Conservation (phyloP, 2,797 vertebrate species). For the Limnodromus scolopaceus region DNA sequence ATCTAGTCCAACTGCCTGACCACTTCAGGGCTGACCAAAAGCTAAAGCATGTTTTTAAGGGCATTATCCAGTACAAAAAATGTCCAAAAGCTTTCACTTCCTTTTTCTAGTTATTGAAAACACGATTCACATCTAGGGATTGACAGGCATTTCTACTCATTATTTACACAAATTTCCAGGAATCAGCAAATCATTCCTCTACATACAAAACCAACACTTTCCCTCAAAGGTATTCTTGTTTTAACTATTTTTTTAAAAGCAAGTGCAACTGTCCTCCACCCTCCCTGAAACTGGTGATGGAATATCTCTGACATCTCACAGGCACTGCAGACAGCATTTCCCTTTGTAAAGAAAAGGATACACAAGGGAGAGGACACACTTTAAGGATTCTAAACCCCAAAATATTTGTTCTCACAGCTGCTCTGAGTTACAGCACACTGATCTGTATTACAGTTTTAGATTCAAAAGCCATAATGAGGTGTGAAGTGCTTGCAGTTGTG, state of each 20-base stretch:
- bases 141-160: neutral
- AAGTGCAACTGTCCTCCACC: neutral
- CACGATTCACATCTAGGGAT: neutral
- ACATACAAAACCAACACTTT: neutral
- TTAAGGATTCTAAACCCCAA: neutral
- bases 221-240: neutral
- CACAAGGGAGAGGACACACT: neutral
- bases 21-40: neutral
- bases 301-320: neutral
- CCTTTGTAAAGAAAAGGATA: neutral
- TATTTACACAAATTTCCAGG: neutral
- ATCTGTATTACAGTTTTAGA: neutral
- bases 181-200: neutral
- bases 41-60: neutral
- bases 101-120: neutral
- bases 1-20: neutral
- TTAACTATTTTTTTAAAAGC: neutral
- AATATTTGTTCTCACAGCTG: neutral
- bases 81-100: neutral
- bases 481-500: neutral
- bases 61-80: neutral
- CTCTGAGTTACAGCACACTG: neutral
- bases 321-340: neutral
- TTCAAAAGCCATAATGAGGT: neutral
- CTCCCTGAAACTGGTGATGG: neutral